These are phyloP conservation scores for Saiga tatarica DNA, from an alignment of 2,113 vertebrate species.

Conservation along the genomic window DNA sequence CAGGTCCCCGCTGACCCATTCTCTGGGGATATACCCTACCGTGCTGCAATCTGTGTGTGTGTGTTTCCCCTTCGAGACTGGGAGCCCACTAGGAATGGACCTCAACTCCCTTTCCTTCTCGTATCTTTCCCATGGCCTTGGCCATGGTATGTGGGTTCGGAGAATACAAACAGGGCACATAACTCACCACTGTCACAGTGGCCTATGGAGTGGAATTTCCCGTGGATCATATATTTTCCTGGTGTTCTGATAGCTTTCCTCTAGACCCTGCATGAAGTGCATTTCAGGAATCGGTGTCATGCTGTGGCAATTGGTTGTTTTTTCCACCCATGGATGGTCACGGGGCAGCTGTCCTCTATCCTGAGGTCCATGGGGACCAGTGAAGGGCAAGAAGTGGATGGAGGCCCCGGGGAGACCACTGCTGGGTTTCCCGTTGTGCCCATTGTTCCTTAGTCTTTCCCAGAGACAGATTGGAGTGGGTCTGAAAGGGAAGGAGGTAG, in stretches of 20 bases:
- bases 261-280: background rate
- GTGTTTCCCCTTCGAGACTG: background rate
- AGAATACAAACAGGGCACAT: background rate
- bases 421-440: background rate
- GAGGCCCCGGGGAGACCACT: accelerated
- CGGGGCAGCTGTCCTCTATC: background rate
- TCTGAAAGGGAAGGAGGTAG: background rate
- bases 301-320: background rate
- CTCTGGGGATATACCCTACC: background rate
- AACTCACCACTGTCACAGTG: background rate
- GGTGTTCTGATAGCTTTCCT: background rate
- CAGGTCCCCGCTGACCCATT: background rate
- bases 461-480: background rate
- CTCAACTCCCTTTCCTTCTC: background rate
- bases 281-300: background rate
- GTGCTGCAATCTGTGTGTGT: background rate
- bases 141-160: background rate
- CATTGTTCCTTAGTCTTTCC: background rate
- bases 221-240: background rate
- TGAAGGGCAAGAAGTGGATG: background rate
- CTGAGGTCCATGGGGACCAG: background rate
- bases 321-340: background rate
- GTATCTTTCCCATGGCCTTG: background rate
- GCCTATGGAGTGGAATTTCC: background rate
- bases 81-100: background rate